Percentiles rank a stretch among this genome's conserved stretches.
Evolutionary conservation across 1,140 invertebrate species (phyloP).

Genomic region (Zaprionus africanus): DNA sequence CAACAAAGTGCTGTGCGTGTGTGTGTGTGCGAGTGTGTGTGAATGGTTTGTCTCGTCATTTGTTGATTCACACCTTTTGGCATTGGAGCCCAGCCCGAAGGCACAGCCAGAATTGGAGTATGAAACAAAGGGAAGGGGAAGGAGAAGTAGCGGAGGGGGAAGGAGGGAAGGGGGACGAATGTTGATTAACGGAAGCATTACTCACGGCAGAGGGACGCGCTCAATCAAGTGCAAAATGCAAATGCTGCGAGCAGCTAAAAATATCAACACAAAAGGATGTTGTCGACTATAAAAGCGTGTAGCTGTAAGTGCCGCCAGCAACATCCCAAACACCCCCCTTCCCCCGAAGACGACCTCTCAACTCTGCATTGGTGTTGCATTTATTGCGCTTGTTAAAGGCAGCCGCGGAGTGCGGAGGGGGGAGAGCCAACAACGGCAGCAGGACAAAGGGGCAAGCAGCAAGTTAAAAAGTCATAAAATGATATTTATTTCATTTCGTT

Average conservation of each 20-base stretch:
- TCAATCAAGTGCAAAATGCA: slow-evolving; percentile 80
- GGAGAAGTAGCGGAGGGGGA: neutral
- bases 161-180: neutral
- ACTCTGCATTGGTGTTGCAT: slow-evolving; percentile 64
- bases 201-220: slow-evolving; percentile 44
- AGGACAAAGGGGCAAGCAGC: slow-evolving; percentile 52
- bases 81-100: slow-evolving; percentile 28
- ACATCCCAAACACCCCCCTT: neutral
- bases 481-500: slow-evolving; percentile 78
- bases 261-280: slow-evolving; percentile 74
- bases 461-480: slow-evolving; percentile 83
- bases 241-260: slow-evolving; percentile 72
- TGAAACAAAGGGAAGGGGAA: neutral
- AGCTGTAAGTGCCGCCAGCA: slow-evolving; percentile 44
- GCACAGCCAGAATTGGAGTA: slow-evolving; percentile 20
- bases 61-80: slow-evolving; percentile 80
- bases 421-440: neutral
- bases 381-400: slow-evolving; percentile 81
- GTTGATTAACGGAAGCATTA: slow-evolving; percentile 80
- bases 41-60: slow-evolving; percentile 44
- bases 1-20: neutral
- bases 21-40: neutral
- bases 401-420: slow-evolving; percentile 28
- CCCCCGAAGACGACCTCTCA: neutral
- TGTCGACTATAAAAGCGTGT: slow-evolving; percentile 65